Percentiles rank a stretch among this genome's conserved stretches.
These are phyloP conservation scores for Phrynocephalus versicolor DNA, from an alignment of 2,113 vertebrate genomes.

Conservation along the genomic window DNA sequence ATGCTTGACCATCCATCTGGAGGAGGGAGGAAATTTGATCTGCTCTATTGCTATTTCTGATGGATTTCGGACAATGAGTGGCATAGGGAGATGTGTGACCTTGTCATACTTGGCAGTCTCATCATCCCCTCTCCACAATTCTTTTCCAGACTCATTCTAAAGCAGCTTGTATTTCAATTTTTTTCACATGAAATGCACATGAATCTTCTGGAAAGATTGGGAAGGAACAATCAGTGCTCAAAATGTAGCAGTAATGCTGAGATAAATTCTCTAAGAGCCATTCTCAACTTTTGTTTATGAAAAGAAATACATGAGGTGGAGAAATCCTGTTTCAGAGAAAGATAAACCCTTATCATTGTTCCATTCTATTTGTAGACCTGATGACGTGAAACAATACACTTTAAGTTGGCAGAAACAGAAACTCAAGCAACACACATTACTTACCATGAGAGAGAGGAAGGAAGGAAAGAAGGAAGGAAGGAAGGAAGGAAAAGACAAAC, in stretches of 20 bases:
- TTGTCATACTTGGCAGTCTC: background rate
- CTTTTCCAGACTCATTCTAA: background rate
- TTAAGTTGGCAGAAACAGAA: background rate
- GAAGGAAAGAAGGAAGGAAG: background rate
- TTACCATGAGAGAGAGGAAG: background rate
- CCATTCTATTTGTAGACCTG: slow-evolving; percentile 2
- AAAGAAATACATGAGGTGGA: background rate
- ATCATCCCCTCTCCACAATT: background rate
- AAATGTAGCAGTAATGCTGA: background rate
- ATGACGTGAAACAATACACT: background rate
- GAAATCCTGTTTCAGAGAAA: background rate
- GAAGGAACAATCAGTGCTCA: background rate
- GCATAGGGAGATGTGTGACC: slow-evolving; percentile 16
- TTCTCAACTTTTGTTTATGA: background rate
- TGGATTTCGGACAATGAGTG: slow-evolving; percentile 7
- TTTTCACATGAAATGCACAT: background rate
- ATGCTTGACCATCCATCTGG: background rate
- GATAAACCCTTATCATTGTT: background rate
- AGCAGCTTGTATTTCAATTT: background rate
- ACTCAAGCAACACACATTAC: background rate
- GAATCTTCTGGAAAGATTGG: slow-evolving; percentile 1
- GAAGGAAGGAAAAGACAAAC: background rate
- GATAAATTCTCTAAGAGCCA: background rate
- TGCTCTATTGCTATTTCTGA: slow-evolving; percentile 6
- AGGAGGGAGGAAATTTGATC: background rate